phyloP scores from a whole-genome alignment of 2,888 invertebrate species.

The Stenichneumon culpator region DNA sequence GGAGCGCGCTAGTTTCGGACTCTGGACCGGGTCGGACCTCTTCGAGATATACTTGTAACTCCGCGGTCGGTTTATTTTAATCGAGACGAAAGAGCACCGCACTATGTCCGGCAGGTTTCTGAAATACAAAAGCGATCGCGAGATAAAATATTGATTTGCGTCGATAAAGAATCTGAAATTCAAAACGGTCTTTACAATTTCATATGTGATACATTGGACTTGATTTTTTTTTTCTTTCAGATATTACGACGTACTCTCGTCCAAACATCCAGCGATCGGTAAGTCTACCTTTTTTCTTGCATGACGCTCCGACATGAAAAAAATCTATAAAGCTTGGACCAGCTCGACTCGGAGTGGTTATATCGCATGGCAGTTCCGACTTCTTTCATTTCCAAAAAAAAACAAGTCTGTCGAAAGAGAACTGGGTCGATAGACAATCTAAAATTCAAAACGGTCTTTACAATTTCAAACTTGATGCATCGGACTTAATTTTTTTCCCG shows the following conservation, averaged over 20 bases:
- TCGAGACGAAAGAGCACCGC: not conserved
- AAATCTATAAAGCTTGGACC: not conserved
- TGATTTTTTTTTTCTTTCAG: no score
- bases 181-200: not conserved
- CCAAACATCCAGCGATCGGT: no score
- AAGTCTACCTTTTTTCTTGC: no score
- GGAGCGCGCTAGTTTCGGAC: slow-evolving; percentile 31
- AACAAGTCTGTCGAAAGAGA: not conserved
- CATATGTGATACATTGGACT: no score
- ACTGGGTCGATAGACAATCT: no score
- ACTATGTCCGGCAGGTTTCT: not conserved
- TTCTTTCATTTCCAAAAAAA: not conserved
- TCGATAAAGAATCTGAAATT: not conserved
- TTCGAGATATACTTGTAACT: slow-evolving; percentile 17
- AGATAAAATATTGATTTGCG: not conserved
- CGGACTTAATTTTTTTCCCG: no score
- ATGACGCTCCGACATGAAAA: not conserved
- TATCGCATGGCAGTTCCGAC: not conserved
- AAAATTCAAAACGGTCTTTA: no score
- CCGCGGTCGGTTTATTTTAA: slow-evolving; percentile 68
- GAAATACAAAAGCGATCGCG: not conserved
- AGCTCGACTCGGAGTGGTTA: not conserved
- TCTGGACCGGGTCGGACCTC: slow-evolving; percentile 29
- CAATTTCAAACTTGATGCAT: no score
- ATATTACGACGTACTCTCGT: no score